Evolutionary conservation across 1,140 invertebrate species (phyloP).

Genomic region (Camponotus pennsylvanicus): DNA sequence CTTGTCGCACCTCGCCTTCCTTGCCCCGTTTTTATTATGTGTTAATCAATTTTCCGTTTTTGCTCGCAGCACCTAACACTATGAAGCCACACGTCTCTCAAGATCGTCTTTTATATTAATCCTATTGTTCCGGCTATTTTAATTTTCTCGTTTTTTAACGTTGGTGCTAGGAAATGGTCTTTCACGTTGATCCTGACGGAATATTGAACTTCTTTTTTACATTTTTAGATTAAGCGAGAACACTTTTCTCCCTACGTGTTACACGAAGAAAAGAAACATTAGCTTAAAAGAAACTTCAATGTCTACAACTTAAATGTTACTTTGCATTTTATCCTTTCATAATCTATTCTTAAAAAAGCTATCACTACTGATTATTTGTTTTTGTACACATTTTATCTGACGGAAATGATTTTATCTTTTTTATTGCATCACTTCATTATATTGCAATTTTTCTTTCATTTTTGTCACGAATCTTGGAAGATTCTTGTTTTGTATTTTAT

Average conservation of each 20-base stretch:
- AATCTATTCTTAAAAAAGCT: neutral
- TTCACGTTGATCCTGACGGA: constrained; percentile 22
- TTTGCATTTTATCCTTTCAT: neutral
- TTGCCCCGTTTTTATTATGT: constrained; percentile 26
- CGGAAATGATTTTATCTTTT: neutral
- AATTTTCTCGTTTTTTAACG: constrained; percentile 33
- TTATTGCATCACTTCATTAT: neutral
- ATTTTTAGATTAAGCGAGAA: neutral
- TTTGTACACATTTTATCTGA: neutral
- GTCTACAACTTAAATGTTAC: neutral
- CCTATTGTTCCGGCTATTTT: constrained; percentile 40
- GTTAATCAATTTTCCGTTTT: constrained; percentile 62
- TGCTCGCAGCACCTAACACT: neutral
- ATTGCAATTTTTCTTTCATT: neutral
- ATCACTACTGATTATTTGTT: neutral
- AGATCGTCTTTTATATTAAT: constrained; percentile 31
- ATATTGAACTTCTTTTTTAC: constrained; percentile 39
- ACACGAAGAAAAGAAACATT: neutral
- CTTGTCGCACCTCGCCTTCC: constrained; percentile 4
- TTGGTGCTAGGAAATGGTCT: constrained; percentile 5
- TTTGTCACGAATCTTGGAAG: neutral
- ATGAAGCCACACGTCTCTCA: constrained; percentile 8
- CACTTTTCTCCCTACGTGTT: neutral
- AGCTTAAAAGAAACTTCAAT: neutral
- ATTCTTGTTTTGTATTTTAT: neutral